These are phyloP conservation scores for Tupiocoris notatus DNA, from an alignment of 2,888 invertebrate genomes.

Conservation along the genomic window DNA sequence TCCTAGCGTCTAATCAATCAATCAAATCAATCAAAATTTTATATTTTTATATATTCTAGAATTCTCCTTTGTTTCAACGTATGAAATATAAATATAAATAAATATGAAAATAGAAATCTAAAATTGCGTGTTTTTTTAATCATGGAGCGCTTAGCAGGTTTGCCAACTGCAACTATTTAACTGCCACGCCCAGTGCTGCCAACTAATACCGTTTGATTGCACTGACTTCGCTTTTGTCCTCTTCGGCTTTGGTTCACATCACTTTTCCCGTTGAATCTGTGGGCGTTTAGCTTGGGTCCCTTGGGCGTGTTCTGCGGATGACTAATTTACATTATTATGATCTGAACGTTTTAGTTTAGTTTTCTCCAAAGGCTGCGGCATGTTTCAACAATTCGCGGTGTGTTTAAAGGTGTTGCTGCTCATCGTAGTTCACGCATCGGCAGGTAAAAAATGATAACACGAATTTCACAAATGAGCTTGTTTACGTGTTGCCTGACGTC, in stretches of 20 bases:
- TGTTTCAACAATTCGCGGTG: neutral
- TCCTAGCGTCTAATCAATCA: too few relatives aligned
- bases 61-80: too few relatives aligned
- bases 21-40: too few relatives aligned
- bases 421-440: neutral
- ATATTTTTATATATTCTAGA: too few relatives aligned
- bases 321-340: neutral
- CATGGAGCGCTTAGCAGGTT: too few relatives aligned
- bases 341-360: neutral
- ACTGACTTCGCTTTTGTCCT: neutral
- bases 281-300: neutral
- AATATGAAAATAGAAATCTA: too few relatives aligned
- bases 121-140: too few relatives aligned
- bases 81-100: too few relatives aligned
- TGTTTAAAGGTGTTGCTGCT: neutral
- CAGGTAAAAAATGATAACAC: neutral
- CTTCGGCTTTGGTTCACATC: neutral
- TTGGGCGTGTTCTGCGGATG: slow-evolving; percentile 8
- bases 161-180: too few relatives aligned
- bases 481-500: neutral
- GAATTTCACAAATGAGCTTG: neutral
- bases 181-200: neutral
- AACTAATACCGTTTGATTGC: neutral
- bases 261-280: neutral
- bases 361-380: neutral